These are phyloP conservation scores for Ennomos fuscantarius DNA, from an alignment of 2,888 invertebrate genomes.

Conservation along the genomic window DNA sequence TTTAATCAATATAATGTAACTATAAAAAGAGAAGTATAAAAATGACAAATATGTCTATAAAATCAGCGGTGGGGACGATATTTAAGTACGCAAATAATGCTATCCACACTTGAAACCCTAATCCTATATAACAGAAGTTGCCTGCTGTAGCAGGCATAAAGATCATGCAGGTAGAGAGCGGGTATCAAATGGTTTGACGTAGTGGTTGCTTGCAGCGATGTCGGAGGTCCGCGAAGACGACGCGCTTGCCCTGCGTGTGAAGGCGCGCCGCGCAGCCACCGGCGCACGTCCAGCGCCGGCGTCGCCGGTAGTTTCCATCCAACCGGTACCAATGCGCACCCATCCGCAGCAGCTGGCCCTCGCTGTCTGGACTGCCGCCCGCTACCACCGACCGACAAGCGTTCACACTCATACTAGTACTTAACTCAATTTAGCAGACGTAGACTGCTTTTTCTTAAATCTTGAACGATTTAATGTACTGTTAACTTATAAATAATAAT, in stretches of 20 bases:
- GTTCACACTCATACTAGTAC: slow-evolving; percentile 14
- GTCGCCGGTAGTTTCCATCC: slow-evolving; percentile 64
- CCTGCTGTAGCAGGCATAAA: no score
- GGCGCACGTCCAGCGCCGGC: slow-evolving; percentile 77
- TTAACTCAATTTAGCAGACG: no score
- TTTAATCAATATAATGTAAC: slow-evolving; percentile 6
- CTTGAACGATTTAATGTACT: no score
- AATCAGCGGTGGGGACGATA: slow-evolving; percentile 5
- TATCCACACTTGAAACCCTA: no score
- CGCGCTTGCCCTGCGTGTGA: slow-evolving; percentile 69
- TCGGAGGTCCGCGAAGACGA: slow-evolving; percentile 71
- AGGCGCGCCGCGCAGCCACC: slow-evolving; percentile 73
- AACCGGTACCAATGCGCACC: slow-evolving; percentile 72
- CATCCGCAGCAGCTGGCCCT: slow-evolving; percentile 65
- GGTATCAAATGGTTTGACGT: slow-evolving; percentile 58
- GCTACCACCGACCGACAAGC: slow-evolving; percentile 16
- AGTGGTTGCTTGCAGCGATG: slow-evolving; percentile 61
- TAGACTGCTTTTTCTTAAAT: no score
- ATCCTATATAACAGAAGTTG: no score
- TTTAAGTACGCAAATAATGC: slow-evolving; percentile 21
- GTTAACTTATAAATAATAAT: no score
- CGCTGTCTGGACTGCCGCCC: slow-evolving; percentile 43
- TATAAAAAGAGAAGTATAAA: slow-evolving; percentile 5
- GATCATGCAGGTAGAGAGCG: not conserved
- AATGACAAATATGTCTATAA: not conserved